These are phyloP conservation scores for Neosalanx taihuensis DNA, from an alignment of 2,797 vertebrate species.

Conservation along the genomic window DNA sequence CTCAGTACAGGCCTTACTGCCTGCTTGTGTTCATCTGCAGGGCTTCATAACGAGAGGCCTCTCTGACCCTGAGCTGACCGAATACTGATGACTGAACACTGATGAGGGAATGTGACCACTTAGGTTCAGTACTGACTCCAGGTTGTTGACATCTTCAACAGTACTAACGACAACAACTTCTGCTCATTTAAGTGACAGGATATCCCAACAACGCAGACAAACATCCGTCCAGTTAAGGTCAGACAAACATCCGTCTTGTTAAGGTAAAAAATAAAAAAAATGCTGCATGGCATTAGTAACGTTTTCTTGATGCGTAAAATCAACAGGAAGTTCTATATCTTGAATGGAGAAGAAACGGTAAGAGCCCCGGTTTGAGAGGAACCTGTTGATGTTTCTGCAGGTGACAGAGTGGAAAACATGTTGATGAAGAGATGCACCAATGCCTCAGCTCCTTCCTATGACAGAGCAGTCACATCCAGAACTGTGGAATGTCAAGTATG, in stretches of 20 bases:
- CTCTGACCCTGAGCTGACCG: conserved; percentile 32
- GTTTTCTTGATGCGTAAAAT: conserved; percentile 57
- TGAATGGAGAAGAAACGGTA: conserved; percentile 59
- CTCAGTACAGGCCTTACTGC: conserved; percentile 10
- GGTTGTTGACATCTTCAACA: conserved; percentile 34
- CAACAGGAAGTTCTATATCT: conserved; percentile 75
- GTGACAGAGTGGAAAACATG: conserved; percentile 35
- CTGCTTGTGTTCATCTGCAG: conserved; percentile 19
- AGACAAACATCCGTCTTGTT: conserved; percentile 70
- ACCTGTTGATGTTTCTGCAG: conserved; percentile 60
- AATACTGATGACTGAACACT: conserved; percentile 1
- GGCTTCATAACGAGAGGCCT: conserved; percentile 33
- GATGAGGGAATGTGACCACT: conserved; percentile 30
- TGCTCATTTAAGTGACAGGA: conserved; percentile 53
- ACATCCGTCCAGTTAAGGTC: conserved; percentile 64
- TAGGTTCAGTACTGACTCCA: conserved; percentile 13
- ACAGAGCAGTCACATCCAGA: conserved; percentile 27
- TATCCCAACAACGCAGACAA: conserved; percentile 62
- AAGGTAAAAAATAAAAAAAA: conserved; percentile 19
- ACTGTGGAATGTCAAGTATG: conserved; percentile 50
- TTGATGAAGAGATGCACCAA: conserved; percentile 32
- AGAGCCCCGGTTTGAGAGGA: conserved; percentile 44
- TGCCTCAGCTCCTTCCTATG: conserved; percentile 35
- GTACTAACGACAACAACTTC: conserved; percentile 46
- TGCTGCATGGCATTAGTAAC: conserved; percentile 47